phyloP scores from a whole-genome alignment of 2,888 invertebrate species.

The Alentia gelatinosa region DNA sequence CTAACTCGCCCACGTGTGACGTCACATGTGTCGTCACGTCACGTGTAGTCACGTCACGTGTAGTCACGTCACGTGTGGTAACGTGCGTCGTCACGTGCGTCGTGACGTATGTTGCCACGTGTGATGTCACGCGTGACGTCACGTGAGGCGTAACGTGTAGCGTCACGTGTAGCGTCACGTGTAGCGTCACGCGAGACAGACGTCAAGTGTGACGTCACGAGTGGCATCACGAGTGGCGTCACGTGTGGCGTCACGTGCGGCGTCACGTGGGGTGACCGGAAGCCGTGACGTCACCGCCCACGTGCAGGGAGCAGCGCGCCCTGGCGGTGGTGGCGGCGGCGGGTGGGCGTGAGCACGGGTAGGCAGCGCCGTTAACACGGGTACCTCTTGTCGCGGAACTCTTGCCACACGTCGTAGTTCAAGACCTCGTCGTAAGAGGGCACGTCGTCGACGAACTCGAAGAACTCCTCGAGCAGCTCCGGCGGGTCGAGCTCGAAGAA shows the following conservation, averaged over 20 bases:
- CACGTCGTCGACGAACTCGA: slow-evolving; percentile 66
- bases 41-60: too few relatives aligned
- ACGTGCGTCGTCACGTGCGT: too few relatives aligned
- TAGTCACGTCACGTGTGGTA: too few relatives aligned
- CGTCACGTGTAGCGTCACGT: too few relatives aligned
- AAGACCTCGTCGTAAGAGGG: slow-evolving; percentile 66
- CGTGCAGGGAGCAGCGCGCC: not conserved
- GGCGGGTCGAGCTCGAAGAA: slow-evolving; percentile 68
- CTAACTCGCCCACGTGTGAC: too few relatives aligned
- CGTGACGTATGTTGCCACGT: too few relatives aligned
- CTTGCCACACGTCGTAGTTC: slow-evolving; percentile 67
- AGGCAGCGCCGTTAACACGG: slow-evolving; percentile 57
- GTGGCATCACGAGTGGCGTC: too few relatives aligned
- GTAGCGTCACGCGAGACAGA: not conserved
- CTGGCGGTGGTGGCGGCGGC: not conserved
- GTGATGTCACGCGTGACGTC: too few relatives aligned
- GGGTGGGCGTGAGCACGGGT: not conserved
- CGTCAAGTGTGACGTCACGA: too few relatives aligned
- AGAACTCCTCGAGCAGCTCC: slow-evolving; percentile 67
- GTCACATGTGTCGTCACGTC: too few relatives aligned
- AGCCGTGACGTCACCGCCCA: not conserved
- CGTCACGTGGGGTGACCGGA: not conserved
- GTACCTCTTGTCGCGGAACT: slow-evolving; percentile 67
- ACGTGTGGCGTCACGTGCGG: too few relatives aligned
- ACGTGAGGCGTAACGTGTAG: too few relatives aligned